phyloP scores from a whole-genome alignment of 2,888 invertebrate genomes.

The Elegia similella region DNA sequence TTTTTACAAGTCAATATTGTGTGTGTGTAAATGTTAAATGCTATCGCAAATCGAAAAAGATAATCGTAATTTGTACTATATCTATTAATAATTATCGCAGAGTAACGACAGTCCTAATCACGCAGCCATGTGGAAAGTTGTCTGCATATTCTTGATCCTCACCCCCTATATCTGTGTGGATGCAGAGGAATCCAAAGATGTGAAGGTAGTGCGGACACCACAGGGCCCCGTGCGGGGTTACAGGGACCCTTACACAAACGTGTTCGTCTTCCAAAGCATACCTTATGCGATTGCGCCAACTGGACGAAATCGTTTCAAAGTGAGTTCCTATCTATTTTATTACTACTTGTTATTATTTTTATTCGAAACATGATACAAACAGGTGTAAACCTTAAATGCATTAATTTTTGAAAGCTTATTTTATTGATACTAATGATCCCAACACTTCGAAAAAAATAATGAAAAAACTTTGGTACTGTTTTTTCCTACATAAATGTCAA shows the following conservation, averaged over 20 bases:
- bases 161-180: not conserved
- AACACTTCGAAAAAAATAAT: too few species aligned
- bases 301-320: slow-evolving; percentile 19
- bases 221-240: slow-evolving; percentile 19
- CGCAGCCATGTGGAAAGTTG: not conserved
- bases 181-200: not conserved
- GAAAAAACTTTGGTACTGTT: too few species aligned
- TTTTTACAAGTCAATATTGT: too few species aligned
- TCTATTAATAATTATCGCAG: not conserved
- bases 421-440: too few species aligned
- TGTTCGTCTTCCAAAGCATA: slow-evolving; percentile 18
- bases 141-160: not conserved
- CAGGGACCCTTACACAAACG: not conserved
- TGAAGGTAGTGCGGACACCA: slow-evolving; percentile 1
- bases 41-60: too few species aligned
- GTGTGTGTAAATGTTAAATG: too few species aligned
- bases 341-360: too few species aligned
- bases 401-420: too few species aligned
- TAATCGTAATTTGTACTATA: too few species aligned
- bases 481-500: too few species aligned
- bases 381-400: too few species aligned
- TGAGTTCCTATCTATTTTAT: not conserved
- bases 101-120: not conserved
- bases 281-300: slow-evolving; percentile 21
- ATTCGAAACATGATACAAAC: too few species aligned